These are phyloP conservation scores for Sebastes fasciatus DNA, from an alignment of 2,113 vertebrate genomes.

Conservation along the genomic window DNA sequence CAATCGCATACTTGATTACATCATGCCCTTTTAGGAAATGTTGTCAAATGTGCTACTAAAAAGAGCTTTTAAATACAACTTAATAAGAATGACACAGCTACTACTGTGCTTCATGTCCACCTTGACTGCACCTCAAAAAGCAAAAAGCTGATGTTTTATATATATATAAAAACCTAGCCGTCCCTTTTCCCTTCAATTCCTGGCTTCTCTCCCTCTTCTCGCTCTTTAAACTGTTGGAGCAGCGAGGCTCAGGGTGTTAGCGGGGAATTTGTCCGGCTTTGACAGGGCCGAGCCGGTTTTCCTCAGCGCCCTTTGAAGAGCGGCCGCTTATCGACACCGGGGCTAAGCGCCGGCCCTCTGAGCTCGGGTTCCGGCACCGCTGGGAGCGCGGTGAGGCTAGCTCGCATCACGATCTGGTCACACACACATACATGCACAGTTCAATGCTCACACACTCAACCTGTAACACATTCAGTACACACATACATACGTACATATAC, in stretches of 20 bases:
- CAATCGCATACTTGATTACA: too few relatives aligned
- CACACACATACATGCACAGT: constrained; percentile 18
- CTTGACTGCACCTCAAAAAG: too few relatives aligned
- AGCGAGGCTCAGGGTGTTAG: constrained; percentile 79
- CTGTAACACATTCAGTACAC: constrained; percentile 17
- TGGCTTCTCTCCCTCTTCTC: constrained; percentile 51
- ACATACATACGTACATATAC: constrained; percentile 10
- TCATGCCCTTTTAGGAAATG: too few relatives aligned
- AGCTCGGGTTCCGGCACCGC: constrained; percentile 69
- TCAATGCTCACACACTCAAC: constrained; percentile 6
- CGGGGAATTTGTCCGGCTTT: constrained; percentile 84
- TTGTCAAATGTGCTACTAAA: too few relatives aligned
- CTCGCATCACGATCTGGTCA: constrained; percentile 57
- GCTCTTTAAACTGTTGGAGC: constrained; percentile 81
- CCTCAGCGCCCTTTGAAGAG: constrained; percentile 80
- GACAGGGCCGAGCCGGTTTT: constrained; percentile 81
- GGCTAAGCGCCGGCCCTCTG: constrained; percentile 80
- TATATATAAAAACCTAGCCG: background rate
- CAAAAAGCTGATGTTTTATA: too few relatives aligned
- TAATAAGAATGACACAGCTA: too few relatives aligned
- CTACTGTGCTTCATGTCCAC: too few relatives aligned
- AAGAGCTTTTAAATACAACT: too few relatives aligned
- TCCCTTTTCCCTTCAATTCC: constrained; percentile 50
- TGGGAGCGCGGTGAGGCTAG: constrained; percentile 59
- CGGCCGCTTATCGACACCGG: constrained; percentile 80